Evolutionary conservation across 2,888 invertebrate species (phyloP), one percentile per base, ranked within the genome.

Genomic region (Oconnorella tubifera): DNA sequence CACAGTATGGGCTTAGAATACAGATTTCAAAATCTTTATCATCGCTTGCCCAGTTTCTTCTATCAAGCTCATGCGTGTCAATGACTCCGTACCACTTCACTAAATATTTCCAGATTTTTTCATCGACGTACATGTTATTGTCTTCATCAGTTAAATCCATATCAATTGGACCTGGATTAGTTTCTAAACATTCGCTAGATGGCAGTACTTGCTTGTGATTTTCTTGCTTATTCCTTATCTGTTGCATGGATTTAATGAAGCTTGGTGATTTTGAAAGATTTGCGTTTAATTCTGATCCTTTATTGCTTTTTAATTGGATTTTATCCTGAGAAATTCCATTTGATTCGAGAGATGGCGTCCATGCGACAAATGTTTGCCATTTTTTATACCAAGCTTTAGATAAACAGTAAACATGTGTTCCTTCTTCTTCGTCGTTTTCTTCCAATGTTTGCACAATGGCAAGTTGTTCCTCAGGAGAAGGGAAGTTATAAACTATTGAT

Each of bases 61-160:
- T 63, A 33, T 71, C 70, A 6, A 75, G 66, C 40, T 68, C 65
- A 51, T 72, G 72, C 1, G 53, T 51, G 3, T 57, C 55, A 14
- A 67, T 66, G 1, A 75, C 53, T 0, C 75, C 75, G 65, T 71
- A 75, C 75, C 74, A 75, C 32, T 70, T 27, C 1, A 73, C 64
- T 56, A 71, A 69, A 4, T 72, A 66, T n/a, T 64, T 68, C 75
- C 75, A 75, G 53, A 73, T 68, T 32, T 72, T 68, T 64, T 75
- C 74, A 14, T 71, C 70, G 4, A 75, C 59, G 57, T 69, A 75
- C 29, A 64, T 68, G 59, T 75, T 75, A 6, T 70, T 64, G 0
- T 62, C 64, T 48, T 73, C 73, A 32, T 62, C 68, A n/a, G 62
- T 50, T 0, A 48, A 32, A 51, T 69, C 68, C 68, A 70, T 69